These are phyloP conservation scores for Teleiodes luculella DNA, from an alignment of 2,888 invertebrate genomes.

Conservation along the genomic window DNA sequence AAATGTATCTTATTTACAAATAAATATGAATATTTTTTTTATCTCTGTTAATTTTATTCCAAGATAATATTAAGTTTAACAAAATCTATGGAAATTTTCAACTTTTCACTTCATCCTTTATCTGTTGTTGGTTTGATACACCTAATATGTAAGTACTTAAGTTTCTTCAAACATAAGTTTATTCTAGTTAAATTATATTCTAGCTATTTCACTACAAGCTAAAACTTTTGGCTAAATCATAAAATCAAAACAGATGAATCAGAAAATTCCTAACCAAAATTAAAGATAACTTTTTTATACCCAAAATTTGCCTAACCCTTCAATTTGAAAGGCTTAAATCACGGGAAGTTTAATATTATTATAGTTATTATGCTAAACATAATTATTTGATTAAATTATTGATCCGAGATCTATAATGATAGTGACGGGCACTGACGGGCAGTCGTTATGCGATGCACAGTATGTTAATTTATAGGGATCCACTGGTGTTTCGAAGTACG, in stretches of 20 bases:
- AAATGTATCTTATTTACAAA: no score
- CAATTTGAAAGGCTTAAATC: not conserved
- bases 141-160: no score
- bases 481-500: not conserved
- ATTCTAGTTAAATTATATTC: no score
- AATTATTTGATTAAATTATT: slow-evolving; percentile 34
- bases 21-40: no score
- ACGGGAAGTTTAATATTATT: slow-evolving; percentile 17
- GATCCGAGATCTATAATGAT: slow-evolving; percentile 33
- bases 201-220: no score
- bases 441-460: not conserved
- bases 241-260: not conserved
- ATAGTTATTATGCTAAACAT: slow-evolving; percentile 34
- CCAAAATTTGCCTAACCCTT: slow-evolving; percentile 1
- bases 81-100: no score
- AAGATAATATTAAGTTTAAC: no score
- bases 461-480: slow-evolving; percentile 19
- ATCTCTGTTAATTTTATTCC: no score
- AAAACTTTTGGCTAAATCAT: no score
- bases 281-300: not conserved
- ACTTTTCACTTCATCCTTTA: no score
- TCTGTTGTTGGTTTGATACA: no score
- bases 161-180: no score
- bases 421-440: slow-evolving; percentile 18
- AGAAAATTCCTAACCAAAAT: not conserved